These are phyloP conservation scores for Chirona hameri DNA, from an alignment of 2,888 invertebrate genomes.

Conservation along the genomic window DNA sequence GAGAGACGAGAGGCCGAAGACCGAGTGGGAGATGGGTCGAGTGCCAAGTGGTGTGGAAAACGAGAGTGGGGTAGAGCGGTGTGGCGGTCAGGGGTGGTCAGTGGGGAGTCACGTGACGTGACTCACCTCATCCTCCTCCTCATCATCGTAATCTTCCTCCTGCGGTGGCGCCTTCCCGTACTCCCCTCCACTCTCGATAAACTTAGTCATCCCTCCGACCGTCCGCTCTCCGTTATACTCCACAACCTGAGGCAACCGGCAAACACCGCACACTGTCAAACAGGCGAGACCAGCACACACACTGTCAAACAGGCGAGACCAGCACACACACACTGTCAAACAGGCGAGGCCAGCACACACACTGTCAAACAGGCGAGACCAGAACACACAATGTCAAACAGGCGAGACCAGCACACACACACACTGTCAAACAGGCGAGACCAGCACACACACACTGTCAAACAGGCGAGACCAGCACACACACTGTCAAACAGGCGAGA, in stretches of 20 bases:
- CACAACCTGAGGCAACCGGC: slow-evolving; percentile 53
- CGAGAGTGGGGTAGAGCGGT: too few species aligned
- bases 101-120: too few species aligned
- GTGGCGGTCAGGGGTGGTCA: too few species aligned
- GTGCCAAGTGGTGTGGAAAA: too few species aligned
- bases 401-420: not conserved
- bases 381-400: not conserved
- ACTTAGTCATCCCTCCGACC: slow-evolving; percentile 84
- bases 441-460: not conserved
- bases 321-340: not conserved
- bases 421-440: not conserved
- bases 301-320: not conserved
- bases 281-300: not conserved
- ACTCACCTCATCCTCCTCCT: not conserved
- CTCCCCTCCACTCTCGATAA: slow-evolving; percentile 85
- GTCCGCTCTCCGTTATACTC: slow-evolving; percentile 95
- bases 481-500: not conserved
- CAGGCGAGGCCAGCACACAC: too few species aligned
- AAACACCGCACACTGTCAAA: not conserved
- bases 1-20: too few species aligned
- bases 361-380: too few species aligned
- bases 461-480: not conserved
- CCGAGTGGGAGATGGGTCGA: too few species aligned
- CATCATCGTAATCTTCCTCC: slow-evolving; percentile 33
- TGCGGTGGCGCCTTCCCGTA: slow-evolving; percentile 63